Evolutionary conservation across 2,888 invertebrate species (phyloP).

Genomic region (Caenorhabditis becei): DNA sequence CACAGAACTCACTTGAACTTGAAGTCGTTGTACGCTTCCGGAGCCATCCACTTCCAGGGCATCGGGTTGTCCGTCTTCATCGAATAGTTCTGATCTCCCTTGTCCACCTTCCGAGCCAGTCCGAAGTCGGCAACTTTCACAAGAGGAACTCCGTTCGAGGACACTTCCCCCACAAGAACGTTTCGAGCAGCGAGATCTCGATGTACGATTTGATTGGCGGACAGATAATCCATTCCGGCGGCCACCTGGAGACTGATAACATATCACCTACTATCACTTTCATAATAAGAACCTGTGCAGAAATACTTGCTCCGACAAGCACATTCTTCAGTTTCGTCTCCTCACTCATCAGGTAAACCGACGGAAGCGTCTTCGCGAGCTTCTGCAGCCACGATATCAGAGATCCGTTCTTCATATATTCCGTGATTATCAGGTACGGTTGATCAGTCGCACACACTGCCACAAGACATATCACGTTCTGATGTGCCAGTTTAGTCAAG

Average conservation of each 20-base stretch:
- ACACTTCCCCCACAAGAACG: conserved; percentile 60
- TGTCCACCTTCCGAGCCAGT: conserved; percentile 40
- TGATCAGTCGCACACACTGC: conserved; percentile 52
- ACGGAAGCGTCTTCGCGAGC: conserved; percentile 25
- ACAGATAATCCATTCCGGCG: conserved; percentile 55
- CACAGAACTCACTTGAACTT: conserved; percentile 56
- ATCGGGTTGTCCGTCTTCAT: conserved; percentile 37
- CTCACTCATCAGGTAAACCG: conserved; percentile 31
- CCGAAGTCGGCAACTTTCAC: conserved; percentile 63
- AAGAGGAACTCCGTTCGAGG: conserved; percentile 46
- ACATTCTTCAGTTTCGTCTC: conserved; percentile 44
- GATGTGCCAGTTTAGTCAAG: conserved; percentile 49
- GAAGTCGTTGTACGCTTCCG: conserved; percentile 28
- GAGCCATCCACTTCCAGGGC: conserved; percentile 60
- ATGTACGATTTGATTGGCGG: conserved; percentile 47
- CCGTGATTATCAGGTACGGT: conserved; percentile 59
- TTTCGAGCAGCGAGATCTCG: no score
- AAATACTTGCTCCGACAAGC: conserved; percentile 49
- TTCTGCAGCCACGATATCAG: conserved; percentile 40
- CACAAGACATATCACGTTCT: conserved; percentile 49
- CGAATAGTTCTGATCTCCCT: conserved; percentile 23
- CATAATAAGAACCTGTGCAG: no score
- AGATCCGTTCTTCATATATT: conserved; percentile 58
- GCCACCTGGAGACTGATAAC: conserved; percentile 56
- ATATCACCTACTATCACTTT: no score